Conservation (phyloP, 2,113 vertebrate genomes). For the Polypterus senegalus region DNA sequence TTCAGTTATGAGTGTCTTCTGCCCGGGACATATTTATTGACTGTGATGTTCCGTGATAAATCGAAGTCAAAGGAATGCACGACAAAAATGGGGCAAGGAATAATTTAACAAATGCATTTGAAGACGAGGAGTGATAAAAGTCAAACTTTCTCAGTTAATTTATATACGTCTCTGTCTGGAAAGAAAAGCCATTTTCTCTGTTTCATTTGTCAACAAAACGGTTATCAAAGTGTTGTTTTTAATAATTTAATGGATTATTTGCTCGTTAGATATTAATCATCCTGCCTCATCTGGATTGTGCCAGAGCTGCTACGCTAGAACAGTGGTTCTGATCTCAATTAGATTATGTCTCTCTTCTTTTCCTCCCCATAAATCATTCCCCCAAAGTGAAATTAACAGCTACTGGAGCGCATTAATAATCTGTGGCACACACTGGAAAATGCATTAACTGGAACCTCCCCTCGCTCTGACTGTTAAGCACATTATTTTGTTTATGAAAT, state of each 20-base stretch:
- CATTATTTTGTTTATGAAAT: slow-evolving; percentile 93
- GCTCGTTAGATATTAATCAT: slow-evolving; percentile 97
- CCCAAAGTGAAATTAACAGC: slow-evolving; percentile 98
- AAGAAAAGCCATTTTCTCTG: slow-evolving; percentile 31
- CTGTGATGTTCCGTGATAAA: too few relatives aligned
- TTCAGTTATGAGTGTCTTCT: too few relatives aligned
- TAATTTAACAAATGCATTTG: too few relatives aligned
- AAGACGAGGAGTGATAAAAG: too few relatives aligned
- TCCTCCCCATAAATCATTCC: slow-evolving; percentile 96
- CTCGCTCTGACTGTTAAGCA: slow-evolving; percentile 76
- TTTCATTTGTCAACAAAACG: slow-evolving; percentile 56
- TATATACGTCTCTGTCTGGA: slow-evolving; percentile 23
- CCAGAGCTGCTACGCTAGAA: slow-evolving; percentile 72
- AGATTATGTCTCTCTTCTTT: slow-evolving; percentile 88
- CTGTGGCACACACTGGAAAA: slow-evolving; percentile 80
- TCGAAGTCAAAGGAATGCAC: too few relatives aligned
- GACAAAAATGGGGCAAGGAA: too few relatives aligned
- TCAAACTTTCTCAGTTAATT: slow-evolving; percentile 14
- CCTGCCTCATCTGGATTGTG: slow-evolving; percentile 54
- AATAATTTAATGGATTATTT: slow-evolving; percentile 96
- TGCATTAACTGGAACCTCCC: slow-evolving; percentile 82
- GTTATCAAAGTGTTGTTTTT: slow-evolving; percentile 75
- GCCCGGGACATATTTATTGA: too few relatives aligned
- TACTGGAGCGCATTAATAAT: slow-evolving; percentile 99
- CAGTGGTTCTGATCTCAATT: slow-evolving; percentile 98